Evolutionary conservation across 2,888 invertebrate species (phyloP).

Genomic region (Macaria notata): DNA sequence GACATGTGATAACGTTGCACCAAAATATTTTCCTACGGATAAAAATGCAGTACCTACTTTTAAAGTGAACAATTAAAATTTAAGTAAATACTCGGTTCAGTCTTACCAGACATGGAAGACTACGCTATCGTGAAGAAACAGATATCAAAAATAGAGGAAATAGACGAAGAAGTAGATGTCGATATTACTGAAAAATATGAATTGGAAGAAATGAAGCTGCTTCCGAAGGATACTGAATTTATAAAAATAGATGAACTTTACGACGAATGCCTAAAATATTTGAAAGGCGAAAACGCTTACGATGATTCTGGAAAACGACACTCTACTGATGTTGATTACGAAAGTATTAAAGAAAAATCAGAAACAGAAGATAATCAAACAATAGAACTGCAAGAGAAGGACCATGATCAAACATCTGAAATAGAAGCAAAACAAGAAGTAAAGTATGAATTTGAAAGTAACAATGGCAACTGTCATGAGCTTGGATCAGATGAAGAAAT

Average conservation of each 20-base stretch:
- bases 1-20: too few species aligned
- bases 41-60: too few species aligned
- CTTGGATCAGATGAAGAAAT: constrained; percentile 7
- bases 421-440: constrained; percentile 4
- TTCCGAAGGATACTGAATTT: constrained; percentile 46
- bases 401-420: constrained; percentile 20
- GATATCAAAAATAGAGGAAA: constrained; percentile 14
- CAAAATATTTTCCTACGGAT: too few species aligned
- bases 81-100: too few species aligned
- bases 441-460: constrained; percentile 4
- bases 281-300: constrained; percentile 42
- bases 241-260: constrained; percentile 64
- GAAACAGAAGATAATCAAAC: constrained; percentile 13
- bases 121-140: constrained; percentile 11
- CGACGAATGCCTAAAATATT: constrained; percentile 67
- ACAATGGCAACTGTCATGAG: background rate
- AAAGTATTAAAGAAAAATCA: constrained; percentile 44
- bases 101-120: constrained; percentile 2
- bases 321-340: constrained; percentile 49
- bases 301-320: constrained; percentile 22
- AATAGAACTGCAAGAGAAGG: constrained; percentile 16
- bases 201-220: constrained; percentile 35
- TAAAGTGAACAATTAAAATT: too few species aligned
- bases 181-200: constrained; percentile 10
- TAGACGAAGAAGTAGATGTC: constrained; percentile 9